A percentile compares a stretch with the other conserved stretches of the same genome.
Conservation (phyloP, 2,797 vertebrate species). For the Hybognathus amarus region DNA sequence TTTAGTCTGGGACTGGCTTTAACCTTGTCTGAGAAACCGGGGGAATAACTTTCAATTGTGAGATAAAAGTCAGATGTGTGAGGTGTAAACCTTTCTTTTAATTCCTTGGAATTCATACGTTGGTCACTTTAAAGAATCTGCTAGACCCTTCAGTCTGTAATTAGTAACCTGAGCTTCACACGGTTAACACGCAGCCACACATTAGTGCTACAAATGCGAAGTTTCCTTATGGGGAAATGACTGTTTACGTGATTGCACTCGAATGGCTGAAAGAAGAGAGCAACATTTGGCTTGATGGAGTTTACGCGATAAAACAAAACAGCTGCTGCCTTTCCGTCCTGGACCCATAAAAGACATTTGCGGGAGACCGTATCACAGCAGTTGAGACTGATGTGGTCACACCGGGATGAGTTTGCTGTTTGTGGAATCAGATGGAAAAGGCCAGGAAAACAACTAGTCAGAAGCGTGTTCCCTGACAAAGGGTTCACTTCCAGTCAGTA, state of each 20-base stretch:
- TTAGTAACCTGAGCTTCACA: slow-evolving; percentile 74
- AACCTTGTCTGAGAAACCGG: too few relatives aligned
- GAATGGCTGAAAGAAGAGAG: slow-evolving; percentile 20
- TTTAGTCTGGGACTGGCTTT: too few relatives aligned
- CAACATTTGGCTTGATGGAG: slow-evolving; percentile 2
- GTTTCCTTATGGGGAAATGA: slow-evolving; percentile 57
- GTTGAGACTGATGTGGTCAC: slow-evolving; percentile 63
- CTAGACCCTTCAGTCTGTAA: slow-evolving; percentile 72
- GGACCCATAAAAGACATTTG: slow-evolving; percentile 63
- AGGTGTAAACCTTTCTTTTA: background rate
- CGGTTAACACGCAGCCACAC: slow-evolving; percentile 64
- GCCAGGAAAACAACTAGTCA: slow-evolving; percentile 12
- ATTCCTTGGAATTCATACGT: slow-evolving; percentile 43
- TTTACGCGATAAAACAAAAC: slow-evolving; percentile 58
- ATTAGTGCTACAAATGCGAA: slow-evolving; percentile 65
- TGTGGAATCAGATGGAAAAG: slow-evolving; percentile 10
- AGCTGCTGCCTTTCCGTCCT: slow-evolving; percentile 62
- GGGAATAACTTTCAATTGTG: too few relatives aligned
- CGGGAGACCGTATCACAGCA: slow-evolving; percentile 60
- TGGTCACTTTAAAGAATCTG: slow-evolving; percentile 72
- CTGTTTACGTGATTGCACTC: slow-evolving; percentile 55
- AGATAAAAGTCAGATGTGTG: background rate
- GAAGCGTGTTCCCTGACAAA: slow-evolving; percentile 10
- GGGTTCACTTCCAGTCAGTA: slow-evolving; percentile 25
- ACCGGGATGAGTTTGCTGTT: slow-evolving; percentile 41